phyloP scores from a whole-genome alignment of 2,888 invertebrate species.

The Sisyra nigra region DNA sequence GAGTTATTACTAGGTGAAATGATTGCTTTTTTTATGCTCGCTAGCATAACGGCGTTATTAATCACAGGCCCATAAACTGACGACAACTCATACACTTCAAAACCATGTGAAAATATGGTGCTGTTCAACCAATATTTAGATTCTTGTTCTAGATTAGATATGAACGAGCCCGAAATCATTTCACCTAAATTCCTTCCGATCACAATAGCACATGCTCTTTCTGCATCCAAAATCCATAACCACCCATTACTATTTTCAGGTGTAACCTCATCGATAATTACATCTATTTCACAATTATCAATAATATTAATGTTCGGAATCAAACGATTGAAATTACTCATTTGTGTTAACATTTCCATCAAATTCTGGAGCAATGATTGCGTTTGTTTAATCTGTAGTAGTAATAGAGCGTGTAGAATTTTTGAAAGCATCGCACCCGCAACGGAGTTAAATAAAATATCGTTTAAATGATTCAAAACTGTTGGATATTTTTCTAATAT shows the following conservation, averaged over 20 bases:
- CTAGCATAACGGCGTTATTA: background rate
- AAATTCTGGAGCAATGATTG: conserved; percentile 24
- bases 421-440: conserved; percentile 40
- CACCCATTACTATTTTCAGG: conserved; percentile 32
- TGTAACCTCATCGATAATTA: conserved; percentile 27
- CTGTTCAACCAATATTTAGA: conserved; percentile 30
- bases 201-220: conserved; percentile 38
- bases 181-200: conserved; percentile 40
- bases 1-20: background rate
- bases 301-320: conserved; percentile 24
- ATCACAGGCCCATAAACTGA: background rate
- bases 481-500: conserved; percentile 23
- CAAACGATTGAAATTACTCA: conserved; percentile 26
- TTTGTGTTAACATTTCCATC: conserved; percentile 24
- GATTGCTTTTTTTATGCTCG: background rate
- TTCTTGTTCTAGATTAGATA: conserved; percentile 26
- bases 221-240: conserved; percentile 42
- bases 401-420: conserved; percentile 34
- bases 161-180: conserved; percentile 32
- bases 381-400: conserved; percentile 30
- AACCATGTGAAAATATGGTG: conserved; percentile 24
- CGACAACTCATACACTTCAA: conserved; percentile 14
- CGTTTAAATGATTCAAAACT: conserved; percentile 26
- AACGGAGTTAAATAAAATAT: conserved; percentile 34
- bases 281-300: conserved; percentile 12